phyloP scores from a whole-genome alignment of 2,797 vertebrate genomes.

The Menidia menidia region DNA sequence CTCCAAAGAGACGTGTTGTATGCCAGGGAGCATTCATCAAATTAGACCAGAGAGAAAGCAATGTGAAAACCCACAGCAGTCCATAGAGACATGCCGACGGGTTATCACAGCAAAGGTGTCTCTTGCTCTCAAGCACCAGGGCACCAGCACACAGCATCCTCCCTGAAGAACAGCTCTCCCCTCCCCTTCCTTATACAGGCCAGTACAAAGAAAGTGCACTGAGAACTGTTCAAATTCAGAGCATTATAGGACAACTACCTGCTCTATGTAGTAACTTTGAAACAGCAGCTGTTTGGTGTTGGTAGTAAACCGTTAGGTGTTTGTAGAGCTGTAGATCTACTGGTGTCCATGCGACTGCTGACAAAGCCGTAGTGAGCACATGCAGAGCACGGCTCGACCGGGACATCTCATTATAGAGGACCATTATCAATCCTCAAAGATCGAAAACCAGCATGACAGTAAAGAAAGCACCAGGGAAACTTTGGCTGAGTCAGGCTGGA shows the following conservation, averaged over 20 bases:
- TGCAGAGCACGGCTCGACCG: constrained; percentile 47
- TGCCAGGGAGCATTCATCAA: constrained; percentile 85
- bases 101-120: constrained; percentile 81
- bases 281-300: constrained; percentile 16
- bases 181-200: constrained; percentile 4
- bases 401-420: constrained; percentile 71
- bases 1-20: constrained; percentile 81
- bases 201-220: constrained; percentile 46
- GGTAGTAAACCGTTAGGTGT: constrained; percentile 30
- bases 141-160: constrained; percentile 53
- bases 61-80: constrained; percentile 69
- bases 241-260: constrained; percentile 32
- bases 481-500: constrained; percentile 72
- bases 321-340: constrained; percentile 60
- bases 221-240: constrained; percentile 39
- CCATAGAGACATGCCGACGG: constrained; percentile 74
- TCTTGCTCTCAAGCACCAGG: constrained; percentile 59
- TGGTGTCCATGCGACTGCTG: constrained; percentile 66
- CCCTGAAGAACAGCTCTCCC: constrained; percentile 43
- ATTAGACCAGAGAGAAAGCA: constrained; percentile 82
- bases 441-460: constrained; percentile 74
- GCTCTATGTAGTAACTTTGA: constrained; percentile 33
- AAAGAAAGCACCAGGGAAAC: constrained; percentile 50
- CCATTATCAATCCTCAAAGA: constrained; percentile 77
- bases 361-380: constrained; percentile 57